Conservation (phyloP, 2,113 vertebrate genomes). For the Plotosus lineatus region DNA sequence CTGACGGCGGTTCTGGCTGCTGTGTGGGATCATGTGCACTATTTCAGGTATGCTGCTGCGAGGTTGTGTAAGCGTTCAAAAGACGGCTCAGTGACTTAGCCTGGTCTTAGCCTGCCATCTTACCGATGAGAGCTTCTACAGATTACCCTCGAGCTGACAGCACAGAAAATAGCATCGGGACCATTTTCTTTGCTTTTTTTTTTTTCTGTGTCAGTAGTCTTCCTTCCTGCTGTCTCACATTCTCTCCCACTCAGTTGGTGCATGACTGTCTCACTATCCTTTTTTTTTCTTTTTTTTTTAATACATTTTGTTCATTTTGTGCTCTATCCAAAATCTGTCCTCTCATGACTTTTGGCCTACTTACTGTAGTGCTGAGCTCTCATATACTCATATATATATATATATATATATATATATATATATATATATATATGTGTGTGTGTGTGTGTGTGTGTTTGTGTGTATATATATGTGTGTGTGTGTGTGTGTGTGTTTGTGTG, state of each 20-base stretch:
- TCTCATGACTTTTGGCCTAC: slow-evolving; percentile 74
- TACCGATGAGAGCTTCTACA: slow-evolving; percentile 38
- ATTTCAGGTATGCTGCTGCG: slow-evolving; percentile 36
- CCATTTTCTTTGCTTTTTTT: slow-evolving; percentile 29
- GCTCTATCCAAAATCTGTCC: slow-evolving; percentile 58
- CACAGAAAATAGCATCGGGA: slow-evolving; percentile 52
- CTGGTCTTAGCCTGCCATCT: slow-evolving; percentile 47
- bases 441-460: slow-evolving; percentile 17
- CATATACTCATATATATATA: slow-evolving; percentile 21
- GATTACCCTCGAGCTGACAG: slow-evolving; percentile 53
- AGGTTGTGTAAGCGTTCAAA: slow-evolving; percentile 35
- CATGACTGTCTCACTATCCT: slow-evolving; percentile 18
- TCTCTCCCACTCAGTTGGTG: slow-evolving; percentile 28
- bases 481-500: slow-evolving; percentile 13
- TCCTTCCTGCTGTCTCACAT: slow-evolving; percentile 24
- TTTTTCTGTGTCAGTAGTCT: background rate
- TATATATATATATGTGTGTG: slow-evolving; percentile 5
- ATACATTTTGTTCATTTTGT: slow-evolving; percentile 18
- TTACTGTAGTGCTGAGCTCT: slow-evolving; percentile 63
- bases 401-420: slow-evolving; percentile 10
- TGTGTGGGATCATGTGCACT: slow-evolving; percentile 14
- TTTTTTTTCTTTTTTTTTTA: slow-evolving; percentile 22
- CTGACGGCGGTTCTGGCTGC: background rate
- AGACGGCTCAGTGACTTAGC: slow-evolving; percentile 48
- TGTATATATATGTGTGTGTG: slow-evolving; percentile 15